Evolutionary conservation across 2,113 vertebrate species (phyloP).

Genomic region (Lethenteron camtschaticum): DNA sequence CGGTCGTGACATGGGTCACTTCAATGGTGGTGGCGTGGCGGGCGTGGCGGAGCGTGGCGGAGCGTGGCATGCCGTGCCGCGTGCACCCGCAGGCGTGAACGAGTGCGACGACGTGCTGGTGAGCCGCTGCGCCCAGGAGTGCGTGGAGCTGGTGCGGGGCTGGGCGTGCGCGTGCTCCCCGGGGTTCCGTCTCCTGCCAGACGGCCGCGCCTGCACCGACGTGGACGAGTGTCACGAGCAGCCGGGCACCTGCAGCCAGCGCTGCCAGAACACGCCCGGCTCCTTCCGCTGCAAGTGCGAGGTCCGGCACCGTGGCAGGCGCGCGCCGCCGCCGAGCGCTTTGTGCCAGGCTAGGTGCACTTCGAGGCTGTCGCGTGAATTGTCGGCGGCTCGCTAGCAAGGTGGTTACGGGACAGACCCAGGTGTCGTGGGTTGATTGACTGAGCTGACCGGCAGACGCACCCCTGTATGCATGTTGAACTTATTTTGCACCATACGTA

Average conservation of each 20-base stretch:
- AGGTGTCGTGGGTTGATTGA: no score
- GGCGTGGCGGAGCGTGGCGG: no score
- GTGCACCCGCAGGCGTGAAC: constrained; percentile 19
- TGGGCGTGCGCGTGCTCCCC: constrained; percentile 25
- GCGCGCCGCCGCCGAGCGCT: constrained; percentile 23
- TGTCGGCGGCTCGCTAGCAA: no score
- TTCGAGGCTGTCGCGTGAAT: constrained; percentile 19
- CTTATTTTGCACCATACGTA: no score
- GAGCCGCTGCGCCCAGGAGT: constrained; percentile 25
- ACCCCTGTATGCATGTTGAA: no score
- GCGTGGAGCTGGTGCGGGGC: constrained; percentile 23
- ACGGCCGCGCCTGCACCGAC: constrained; percentile 27
- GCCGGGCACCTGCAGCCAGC: constrained; percentile 24
- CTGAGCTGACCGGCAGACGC: no score
- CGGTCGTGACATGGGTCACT: no score
- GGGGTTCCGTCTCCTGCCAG: constrained; percentile 24
- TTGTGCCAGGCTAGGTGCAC: constrained; percentile 22
- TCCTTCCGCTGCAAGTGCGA: constrained; percentile 27
- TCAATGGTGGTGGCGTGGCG: no score
- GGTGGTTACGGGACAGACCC: no score
- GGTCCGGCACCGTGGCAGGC: constrained; percentile 22
- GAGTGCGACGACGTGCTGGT: constrained; percentile 19
- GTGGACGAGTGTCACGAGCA: constrained; percentile 21
- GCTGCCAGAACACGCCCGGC: constrained; percentile 21
- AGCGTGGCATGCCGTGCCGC: background rate